Conservation (phyloP, 2,888 invertebrate species). For the Agriopis aurantiaria region DNA sequence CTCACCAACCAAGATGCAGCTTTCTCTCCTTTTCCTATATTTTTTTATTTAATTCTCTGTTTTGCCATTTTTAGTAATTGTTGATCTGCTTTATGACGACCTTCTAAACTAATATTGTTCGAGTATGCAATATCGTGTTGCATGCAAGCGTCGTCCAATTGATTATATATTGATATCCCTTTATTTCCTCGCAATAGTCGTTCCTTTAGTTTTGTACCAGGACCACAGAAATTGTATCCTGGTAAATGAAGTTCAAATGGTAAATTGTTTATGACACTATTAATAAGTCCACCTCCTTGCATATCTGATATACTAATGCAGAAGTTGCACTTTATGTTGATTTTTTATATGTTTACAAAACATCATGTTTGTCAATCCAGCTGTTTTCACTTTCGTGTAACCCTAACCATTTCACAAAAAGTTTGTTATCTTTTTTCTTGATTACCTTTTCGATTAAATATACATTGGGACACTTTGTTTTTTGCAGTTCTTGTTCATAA, state of each 20-base stretch:
- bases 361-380: not conserved
- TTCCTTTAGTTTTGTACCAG: slow-evolving; percentile 52
- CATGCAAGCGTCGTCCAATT: slow-evolving; percentile 45
- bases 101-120: slow-evolving; percentile 17
- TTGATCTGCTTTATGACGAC: slow-evolving; percentile 4
- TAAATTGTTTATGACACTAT: slow-evolving; percentile 27
- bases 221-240: slow-evolving; percentile 50
- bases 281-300: not conserved
- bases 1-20: slow-evolving; percentile 10
- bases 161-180: slow-evolving; percentile 52
- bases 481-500: too few species aligned
- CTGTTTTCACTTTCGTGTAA: not conserved
- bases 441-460: too few species aligned
- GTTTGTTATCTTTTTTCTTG: too few species aligned
- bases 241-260: slow-evolving; percentile 48
- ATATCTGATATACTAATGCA: too few species aligned
- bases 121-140: slow-evolving; percentile 47
- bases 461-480: too few species aligned
- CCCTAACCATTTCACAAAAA: too few species aligned
- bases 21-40: slow-evolving; percentile 15
- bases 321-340: too few species aligned
- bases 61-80: not conserved
- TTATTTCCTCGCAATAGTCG: too few species aligned
- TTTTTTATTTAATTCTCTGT: too few species aligned
- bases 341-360: not conserved